Conservation (phyloP, 2,113 vertebrate genomes). For the Eira barbara region DNA sequence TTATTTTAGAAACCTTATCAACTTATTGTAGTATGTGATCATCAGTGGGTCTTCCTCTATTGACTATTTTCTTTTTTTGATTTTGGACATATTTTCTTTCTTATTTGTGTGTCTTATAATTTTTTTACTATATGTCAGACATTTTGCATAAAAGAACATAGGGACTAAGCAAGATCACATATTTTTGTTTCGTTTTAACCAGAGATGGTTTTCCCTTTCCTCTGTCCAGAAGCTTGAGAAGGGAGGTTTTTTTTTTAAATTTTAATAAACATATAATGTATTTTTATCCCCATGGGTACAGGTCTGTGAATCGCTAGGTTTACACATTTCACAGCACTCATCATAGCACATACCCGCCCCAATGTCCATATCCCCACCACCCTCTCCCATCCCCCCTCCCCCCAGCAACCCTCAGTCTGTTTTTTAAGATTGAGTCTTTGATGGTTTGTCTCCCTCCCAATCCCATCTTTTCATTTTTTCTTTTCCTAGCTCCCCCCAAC, state of each 20-base stretch:
- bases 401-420: no score
- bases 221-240: background rate
- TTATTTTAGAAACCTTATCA: background rate
- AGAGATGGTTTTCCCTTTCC: background rate
- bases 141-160: background rate
- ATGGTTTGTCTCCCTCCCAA: no score
- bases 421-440: no score
- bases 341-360: no score
- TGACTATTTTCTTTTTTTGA: background rate
- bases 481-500: no score
- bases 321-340: no score
- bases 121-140: background rate
- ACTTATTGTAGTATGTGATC: background rate
- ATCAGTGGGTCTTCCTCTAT: background rate
- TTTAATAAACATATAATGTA: no score
- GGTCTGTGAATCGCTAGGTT: no score
- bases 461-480: no score
- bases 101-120: background rate
- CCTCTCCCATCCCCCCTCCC: no score
- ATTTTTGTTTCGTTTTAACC: background rate
- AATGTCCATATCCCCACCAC: no score
- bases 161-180: background rate
- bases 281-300: no score
- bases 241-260: slow-evolving; percentile 1
- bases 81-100: background rate